Evolutionary conservation across 1,140 invertebrate species (phyloP), one percentile per base, ranked within the genome.

Genomic region (Heterodera carotae): DNA sequence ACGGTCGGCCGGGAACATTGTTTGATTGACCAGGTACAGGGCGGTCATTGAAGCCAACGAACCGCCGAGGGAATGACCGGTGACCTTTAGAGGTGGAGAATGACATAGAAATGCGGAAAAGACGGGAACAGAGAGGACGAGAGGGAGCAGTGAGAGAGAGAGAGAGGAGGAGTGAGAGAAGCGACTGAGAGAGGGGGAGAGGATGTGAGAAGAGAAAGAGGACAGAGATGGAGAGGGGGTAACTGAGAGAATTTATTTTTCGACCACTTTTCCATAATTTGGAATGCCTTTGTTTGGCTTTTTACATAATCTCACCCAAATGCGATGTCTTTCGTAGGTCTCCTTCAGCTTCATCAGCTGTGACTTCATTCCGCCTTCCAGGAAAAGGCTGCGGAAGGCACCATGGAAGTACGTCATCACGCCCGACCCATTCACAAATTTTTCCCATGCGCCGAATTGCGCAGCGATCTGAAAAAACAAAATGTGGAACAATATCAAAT

Each of bases 381-480:
- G 74, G 78, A 86, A 86, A 18, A 86, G 78, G 27, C 70, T 68
- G 33, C 79, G 74, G 77, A 86, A 86, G 2, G 86, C 85, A 8
- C 72, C 75, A 75, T 86, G 80, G 80, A 86, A 86, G 66, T 86
- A 86, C 29, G 85, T 86, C 82, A 86, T 86, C 6, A 86, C 85
- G 34, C 85, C 85, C 27, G 80, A 82, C 22, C 84, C 83, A 36
- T 83, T 83, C n/a, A 84, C 85, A 67, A 86, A 88, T 60, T 86
- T 86, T 66, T 86, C 86, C 85, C 85, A 86, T 3, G 85, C 85
- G 29, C 85, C 85, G n/a, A 86, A 70, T 77, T 86, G 85, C 0
- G 85, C 86, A 8, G 80, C 87, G 33, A 86, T 76, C 33, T 25
- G 27, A 66, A 66, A 66, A n/a, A 12, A 34, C 18, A 27, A n/a